A percentile compares a stretch with the other conserved stretches of the same genome.
Evolutionary conservation across 2,797 vertebrate genomes (phyloP).

Genomic region (Decapterus maruadsi): DNA sequence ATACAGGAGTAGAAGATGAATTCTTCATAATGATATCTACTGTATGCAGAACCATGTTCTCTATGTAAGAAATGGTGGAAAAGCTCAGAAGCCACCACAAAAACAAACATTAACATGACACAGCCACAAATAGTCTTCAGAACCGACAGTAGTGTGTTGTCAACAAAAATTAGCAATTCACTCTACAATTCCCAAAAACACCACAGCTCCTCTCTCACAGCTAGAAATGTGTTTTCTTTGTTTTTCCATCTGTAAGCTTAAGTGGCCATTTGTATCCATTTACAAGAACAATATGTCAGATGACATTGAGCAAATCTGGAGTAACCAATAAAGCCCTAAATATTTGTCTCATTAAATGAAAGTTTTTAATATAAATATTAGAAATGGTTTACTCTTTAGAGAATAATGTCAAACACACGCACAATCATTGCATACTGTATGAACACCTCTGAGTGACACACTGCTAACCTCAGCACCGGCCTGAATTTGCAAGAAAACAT

Average conservation of each 20-base stretch:
- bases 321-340: conserved; percentile 68
- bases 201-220: conserved; percentile 45
- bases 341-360: conserved; percentile 74
- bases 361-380: conserved; percentile 71
- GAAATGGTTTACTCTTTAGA: conserved; percentile 55
- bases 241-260: conserved; percentile 72
- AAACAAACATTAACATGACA: conserved; percentile 30
- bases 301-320: conserved; percentile 66
- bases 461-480: conserved; percentile 1
- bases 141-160: conserved; percentile 41
- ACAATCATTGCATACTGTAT: background rate
- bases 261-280: conserved; percentile 74
- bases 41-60: background rate
- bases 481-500: conserved; percentile 39
- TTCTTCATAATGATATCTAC: background rate
- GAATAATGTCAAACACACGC: conserved; percentile 20
- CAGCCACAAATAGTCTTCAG: conserved; percentile 25
- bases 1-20: background rate
- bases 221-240: conserved; percentile 65
- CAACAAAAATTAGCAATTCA: conserved; percentile 53
- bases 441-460: conserved; percentile 4
- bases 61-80: background rate
- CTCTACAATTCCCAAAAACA: conserved; percentile 39
- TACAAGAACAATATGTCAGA: conserved; percentile 58
- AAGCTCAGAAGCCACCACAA: conserved; percentile 1